phyloP scores from a whole-genome alignment of 2,888 invertebrate genomes.

The Gymnosoma rotundatum region DNA sequence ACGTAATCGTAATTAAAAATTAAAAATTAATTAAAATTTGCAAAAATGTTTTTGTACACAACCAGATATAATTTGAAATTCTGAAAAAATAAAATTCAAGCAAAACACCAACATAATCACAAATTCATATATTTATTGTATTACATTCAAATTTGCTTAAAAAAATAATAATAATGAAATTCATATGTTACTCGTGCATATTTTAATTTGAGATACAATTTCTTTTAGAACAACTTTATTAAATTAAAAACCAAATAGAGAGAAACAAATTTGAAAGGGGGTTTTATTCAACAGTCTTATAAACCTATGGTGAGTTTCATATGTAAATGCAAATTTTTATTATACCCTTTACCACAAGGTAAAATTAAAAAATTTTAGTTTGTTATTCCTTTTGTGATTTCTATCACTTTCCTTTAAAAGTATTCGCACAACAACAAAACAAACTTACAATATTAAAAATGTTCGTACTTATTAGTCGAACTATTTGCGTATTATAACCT shows the following conservation, averaged over 20 bases:
- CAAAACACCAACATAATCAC: neutral
- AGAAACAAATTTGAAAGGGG: neutral
- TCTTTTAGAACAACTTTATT: conserved; percentile 56
- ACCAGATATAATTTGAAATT: neutral
- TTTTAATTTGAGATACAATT: conserved; percentile 49
- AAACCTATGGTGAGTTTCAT: neutral
- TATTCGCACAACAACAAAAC: too few relatives aligned
- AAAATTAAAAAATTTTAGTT: too few relatives aligned
- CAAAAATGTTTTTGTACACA: neutral
- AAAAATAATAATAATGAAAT: conserved; percentile 44
- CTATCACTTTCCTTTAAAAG: too few relatives aligned
- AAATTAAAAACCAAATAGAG: conserved; percentile 42
- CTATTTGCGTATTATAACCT: too few relatives aligned
- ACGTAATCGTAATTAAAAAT: neutral
- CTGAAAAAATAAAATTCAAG: neutral
- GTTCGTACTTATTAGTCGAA: too few relatives aligned
- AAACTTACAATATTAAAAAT: too few relatives aligned
- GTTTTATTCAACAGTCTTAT: neutral
- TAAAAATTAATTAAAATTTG: neutral
- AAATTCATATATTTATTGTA: conserved; percentile 3
- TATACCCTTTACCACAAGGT: neutral
- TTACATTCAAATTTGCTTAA: neutral
- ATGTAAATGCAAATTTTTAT: neutral
- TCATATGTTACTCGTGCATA: conserved; percentile 49
- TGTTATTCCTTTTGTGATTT: too few relatives aligned